Evolutionary conservation across 2,797 vertebrate species (phyloP).

Genomic region (Megaceryle alcyon): DNA sequence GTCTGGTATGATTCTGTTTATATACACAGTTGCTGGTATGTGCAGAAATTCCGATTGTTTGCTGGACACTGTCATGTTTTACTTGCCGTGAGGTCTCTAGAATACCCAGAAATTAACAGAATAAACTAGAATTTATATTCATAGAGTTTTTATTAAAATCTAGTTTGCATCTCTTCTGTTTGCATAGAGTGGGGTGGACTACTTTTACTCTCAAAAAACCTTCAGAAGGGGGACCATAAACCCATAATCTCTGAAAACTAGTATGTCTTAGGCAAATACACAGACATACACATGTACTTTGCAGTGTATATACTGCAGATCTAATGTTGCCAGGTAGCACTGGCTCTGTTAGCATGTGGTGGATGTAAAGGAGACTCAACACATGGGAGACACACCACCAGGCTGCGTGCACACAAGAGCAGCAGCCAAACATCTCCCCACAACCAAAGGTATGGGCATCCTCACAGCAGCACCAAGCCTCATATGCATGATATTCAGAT

Average conservation of each 20-base stretch:
- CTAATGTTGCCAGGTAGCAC: not conserved
- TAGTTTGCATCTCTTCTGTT: not conserved
- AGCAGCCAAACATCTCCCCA: not conserved
- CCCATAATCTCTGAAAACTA: not conserved
- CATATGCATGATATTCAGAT: not conserved
- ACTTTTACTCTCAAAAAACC: not conserved
- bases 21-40: not conserved
- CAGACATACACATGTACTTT: rapidly evolving
- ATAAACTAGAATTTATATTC: not conserved
- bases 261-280: not conserved
- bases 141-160: not conserved
- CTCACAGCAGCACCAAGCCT: not conserved
- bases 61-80: not conserved
- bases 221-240: not conserved
- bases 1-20: not conserved
- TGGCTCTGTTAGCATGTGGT: rapidly evolving
- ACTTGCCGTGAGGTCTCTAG: not conserved
- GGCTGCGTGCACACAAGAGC: not conserved
- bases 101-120: not conserved
- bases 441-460: not conserved
- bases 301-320: not conserved
- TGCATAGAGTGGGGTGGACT: not conserved
- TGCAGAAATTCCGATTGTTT: not conserved
- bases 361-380: not conserved
- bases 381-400: not conserved